Percentiles rank a stretch among this genome's conserved stretches.
phyloP scores from a whole-genome alignment of 2,113 vertebrate genomes.

The Capra hircus region DNA sequence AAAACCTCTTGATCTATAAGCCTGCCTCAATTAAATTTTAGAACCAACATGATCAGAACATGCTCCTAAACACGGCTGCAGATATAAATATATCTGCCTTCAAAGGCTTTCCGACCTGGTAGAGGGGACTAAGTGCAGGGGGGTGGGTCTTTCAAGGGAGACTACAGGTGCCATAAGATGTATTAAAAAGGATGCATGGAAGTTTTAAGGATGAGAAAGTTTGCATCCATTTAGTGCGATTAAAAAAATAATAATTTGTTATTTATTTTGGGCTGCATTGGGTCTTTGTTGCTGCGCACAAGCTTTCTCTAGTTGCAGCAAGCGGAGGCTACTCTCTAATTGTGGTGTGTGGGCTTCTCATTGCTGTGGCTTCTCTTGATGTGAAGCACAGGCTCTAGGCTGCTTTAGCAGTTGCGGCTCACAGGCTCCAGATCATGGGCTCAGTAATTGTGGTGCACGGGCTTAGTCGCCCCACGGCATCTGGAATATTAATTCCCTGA shows the following conservation, averaged over 20 bases:
- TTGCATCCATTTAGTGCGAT: neutral
- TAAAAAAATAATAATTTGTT: neutral
- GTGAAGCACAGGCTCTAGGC: neutral
- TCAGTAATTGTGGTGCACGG: neutral
- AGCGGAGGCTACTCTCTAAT: neutral
- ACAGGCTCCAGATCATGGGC: neutral
- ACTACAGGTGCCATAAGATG: too few relatives aligned
- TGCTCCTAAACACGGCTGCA: accelerated
- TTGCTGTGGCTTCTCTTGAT: neutral
- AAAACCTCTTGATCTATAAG: conserved; percentile 45
- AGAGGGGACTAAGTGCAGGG: neutral
- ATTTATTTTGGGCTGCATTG: neutral
- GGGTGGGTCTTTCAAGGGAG: neutral
- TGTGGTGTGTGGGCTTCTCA: neutral
- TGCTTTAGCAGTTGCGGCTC: neutral
- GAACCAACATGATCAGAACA: neutral
- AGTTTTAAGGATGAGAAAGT: neutral
- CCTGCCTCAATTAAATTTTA: neutral
- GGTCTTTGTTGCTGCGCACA: neutral
- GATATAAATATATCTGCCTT: neutral
- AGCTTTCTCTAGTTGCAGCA: neutral
- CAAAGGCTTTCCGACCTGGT: neutral
- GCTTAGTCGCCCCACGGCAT: neutral
- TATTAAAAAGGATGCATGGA: neutral
- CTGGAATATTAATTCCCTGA: neutral